phyloP scores from a whole-genome alignment of 2,113 vertebrate genomes.

The Ictidomys tridecemlineatus region DNA sequence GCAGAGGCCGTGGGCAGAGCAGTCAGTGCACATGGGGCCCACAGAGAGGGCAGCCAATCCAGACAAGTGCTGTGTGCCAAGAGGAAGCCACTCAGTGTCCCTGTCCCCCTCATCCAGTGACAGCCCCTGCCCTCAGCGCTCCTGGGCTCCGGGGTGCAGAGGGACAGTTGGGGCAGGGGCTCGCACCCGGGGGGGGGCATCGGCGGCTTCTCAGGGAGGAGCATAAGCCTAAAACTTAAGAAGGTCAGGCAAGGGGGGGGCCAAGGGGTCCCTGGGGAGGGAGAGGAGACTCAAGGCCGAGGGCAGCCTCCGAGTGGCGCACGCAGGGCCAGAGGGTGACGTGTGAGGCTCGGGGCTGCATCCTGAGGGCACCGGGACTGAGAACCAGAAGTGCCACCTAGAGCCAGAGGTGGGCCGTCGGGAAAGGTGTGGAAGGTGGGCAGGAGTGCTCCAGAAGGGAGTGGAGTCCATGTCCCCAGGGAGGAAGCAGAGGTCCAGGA shows the following conservation, averaged over 20 bases:
- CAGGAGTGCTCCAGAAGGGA: neutral
- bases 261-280: too few relatives aligned
- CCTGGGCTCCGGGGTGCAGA: neutral
- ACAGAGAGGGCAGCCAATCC: too few relatives aligned
- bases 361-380: neutral
- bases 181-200: neutral
- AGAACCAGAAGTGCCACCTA: neutral
- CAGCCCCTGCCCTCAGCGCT: neutral
- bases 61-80: too few relatives aligned
- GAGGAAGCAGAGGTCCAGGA: neutral
- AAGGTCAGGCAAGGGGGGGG: neutral
- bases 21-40: too few relatives aligned
- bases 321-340: fast-evolving
- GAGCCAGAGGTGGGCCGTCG: neutral
- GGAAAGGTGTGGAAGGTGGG: neutral
- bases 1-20: too few relatives aligned
- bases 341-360: too few relatives aligned
- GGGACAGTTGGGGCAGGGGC: fast-evolving
- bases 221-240: neutral
- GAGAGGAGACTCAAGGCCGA: neutral
- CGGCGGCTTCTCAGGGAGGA: too few relatives aligned
- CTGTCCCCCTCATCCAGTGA: neutral
- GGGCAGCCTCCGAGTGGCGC: neutral
- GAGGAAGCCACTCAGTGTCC: too few relatives aligned
- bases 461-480: neutral